Base-by-base conservation (phyloP, 2,113 vertebrate genomes). In the Psettodes erumei region DNA sequence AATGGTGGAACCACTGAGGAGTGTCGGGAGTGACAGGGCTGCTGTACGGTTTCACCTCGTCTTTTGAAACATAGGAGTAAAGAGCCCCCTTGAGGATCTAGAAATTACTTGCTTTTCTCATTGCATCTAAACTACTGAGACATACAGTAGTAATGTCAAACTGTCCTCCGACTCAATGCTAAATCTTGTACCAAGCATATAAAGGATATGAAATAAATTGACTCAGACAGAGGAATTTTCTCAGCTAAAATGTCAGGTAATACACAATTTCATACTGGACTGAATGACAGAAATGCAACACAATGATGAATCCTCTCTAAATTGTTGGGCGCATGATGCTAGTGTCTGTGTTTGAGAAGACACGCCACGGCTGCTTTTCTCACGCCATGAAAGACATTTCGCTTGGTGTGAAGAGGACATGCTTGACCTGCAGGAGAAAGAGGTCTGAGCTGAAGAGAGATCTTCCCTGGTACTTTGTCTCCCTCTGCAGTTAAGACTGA, bases 81-180 rank as follows among this genome's bases (percentile, higher is more conserved):
- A 85, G 91, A 87, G 91, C 90, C 90, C 89, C 90, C 91, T 90
- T 73, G 83, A 90, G 91, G 91, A 89, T 76, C 19, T 51, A 19
- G 23, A 71, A 55, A 43, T 70, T 2, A 92, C 51, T 66, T 45
- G 71, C 45, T 81, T 77, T 50, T 54, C 7, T 51, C 21, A 7
- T 43, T 35, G n/a, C 68, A 37, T 59, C 13, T n/a, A 16, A 79
- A 54, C n/a, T 16, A n/a, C 13, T 8, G 28, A 23, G 11, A 53
- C 18, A n/a, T n/a, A n/a, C n/a, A n/a, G 2, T 5, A 16, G 27
- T 18, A 13, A 12, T 11, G n/a, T 40, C 30, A 54, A 51, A 76
- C 16, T 40, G 40, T 27, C 16, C 21, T 63, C 25, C 5, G 16
- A 30, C 10, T 40, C 9, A 8, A 16, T 23, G 1, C 11, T 10